phyloP scores from a whole-genome alignment of 2,113 vertebrate genomes.

The Tamias sibiricus region DNA sequence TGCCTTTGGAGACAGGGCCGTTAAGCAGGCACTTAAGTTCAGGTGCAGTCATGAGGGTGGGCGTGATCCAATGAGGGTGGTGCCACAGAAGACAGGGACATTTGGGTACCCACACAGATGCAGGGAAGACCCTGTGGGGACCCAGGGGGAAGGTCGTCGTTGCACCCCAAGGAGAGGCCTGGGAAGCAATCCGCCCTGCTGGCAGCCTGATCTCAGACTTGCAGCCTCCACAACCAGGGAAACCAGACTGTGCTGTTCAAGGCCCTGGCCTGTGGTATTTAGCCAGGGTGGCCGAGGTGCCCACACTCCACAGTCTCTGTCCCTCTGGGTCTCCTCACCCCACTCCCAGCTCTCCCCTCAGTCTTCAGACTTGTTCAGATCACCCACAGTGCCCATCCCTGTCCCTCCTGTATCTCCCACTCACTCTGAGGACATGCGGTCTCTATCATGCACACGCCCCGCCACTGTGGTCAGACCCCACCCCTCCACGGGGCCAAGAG shows the following conservation, averaged over 20 bases:
- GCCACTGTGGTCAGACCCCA: too few species aligned
- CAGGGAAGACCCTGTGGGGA: too few species aligned
- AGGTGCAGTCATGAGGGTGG: neutral
- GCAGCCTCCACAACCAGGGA: neutral
- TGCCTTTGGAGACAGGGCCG: neutral
- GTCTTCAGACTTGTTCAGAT: neutral
- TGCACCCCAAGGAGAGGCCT: neutral
- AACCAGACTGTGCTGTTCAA: neutral
- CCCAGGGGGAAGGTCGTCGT: too few species aligned
- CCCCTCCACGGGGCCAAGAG: accelerated
- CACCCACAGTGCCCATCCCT: neutral
- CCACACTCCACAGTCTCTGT: accelerated
- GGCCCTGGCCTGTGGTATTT: neutral
- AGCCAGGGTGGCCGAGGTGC: too few species aligned
- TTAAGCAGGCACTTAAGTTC: neutral
- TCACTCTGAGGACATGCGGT: too few species aligned
- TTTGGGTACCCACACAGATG: too few species aligned
- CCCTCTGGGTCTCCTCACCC: neutral
- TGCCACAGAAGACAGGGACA: neutral
- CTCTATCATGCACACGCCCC: neutral
- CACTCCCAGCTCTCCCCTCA: neutral
- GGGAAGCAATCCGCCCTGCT: accelerated
- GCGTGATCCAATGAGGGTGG: too few species aligned
- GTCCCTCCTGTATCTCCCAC: too few species aligned
- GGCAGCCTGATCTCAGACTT: neutral